phyloP scores from a whole-genome alignment of 2,113 vertebrate genomes.

The Aegotheles bennettii region DNA sequence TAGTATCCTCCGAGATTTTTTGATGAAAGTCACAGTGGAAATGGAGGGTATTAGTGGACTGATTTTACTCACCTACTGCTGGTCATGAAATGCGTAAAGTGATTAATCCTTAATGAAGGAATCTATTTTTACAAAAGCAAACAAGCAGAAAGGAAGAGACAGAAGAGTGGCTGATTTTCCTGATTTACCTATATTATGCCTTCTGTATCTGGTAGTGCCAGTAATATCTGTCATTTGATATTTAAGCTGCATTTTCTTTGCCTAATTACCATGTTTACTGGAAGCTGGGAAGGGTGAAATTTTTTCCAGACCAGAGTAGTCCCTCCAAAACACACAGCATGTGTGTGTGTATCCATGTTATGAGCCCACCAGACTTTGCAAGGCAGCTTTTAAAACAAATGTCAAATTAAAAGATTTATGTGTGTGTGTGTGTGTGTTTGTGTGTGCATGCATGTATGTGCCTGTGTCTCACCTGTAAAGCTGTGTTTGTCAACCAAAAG shows the following conservation, averaged over 20 bases:
- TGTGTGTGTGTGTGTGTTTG: neutral
- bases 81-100: neutral
- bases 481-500: neutral
- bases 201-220: neutral
- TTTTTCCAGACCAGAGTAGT: neutral
- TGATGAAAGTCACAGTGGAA: neutral
- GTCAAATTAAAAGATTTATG: neutral
- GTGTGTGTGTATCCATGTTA: neutral
- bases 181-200: neutral
- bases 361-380: neutral
- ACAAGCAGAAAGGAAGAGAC: neutral
- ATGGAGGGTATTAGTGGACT: neutral
- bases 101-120: neutral
- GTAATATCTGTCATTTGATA: neutral
- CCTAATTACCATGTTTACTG: neutral
- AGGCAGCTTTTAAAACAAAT: neutral
- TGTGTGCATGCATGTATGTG: accelerated
- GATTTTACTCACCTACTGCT: neutral
- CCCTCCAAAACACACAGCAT: neutral
- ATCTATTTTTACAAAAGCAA: neutral
- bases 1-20: neutral
- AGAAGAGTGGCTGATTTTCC: neutral
- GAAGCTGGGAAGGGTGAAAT: neutral
- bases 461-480: neutral
- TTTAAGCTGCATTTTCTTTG: neutral